Evolutionary conservation across 1,140 invertebrate genomes (phyloP), one percentile per base, ranked within the genome.

Genomic region (Zaprionus nigranus): DNA sequence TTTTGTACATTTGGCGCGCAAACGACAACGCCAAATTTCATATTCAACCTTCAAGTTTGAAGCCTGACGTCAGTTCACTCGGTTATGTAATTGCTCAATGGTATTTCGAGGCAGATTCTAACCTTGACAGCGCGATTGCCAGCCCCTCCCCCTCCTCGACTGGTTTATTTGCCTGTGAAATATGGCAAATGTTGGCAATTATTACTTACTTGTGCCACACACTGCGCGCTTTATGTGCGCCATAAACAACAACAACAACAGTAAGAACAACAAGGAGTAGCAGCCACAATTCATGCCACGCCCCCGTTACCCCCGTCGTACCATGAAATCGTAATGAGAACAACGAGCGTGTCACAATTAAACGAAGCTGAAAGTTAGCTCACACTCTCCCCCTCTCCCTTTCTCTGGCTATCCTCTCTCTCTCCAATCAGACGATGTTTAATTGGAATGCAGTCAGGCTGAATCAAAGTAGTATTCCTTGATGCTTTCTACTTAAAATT

Each of bases 121-220:
- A 78, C 83, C 83, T 86, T 87, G 83, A 56, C 17, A 26, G 30
- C 24, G 24, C 24, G 24, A 26, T 26, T 26, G 24, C 24, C 24
- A 26, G 24, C 4, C 24, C 24, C 24, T 4, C 5, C 24, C 24
- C 11, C 38, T 28, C 70, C 63, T 51, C 26, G 43, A 69, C 46
- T 69, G 76, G 85, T 81, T 84, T 81, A 87, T 87, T 87, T 81
- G 78, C 78, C 78, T 87, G 84, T 81, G 84, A 87, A 87, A 88
- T 87, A 90, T 84, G 78, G 65, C 84, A 84, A 87, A 75, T 88
- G 81, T 60, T 81, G 78, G 84, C 84, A 82, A 87, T 87, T 88
- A 87, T 88, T 83, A 90, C 79, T 86, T 82, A 79, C 78, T 81
- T 76, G 43, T 66, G 57, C 34, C 63, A 30, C 51, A 20, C 60